Evolutionary conservation across 2,888 invertebrate species (phyloP).

Genomic region (Parthenolecanium corni): DNA sequence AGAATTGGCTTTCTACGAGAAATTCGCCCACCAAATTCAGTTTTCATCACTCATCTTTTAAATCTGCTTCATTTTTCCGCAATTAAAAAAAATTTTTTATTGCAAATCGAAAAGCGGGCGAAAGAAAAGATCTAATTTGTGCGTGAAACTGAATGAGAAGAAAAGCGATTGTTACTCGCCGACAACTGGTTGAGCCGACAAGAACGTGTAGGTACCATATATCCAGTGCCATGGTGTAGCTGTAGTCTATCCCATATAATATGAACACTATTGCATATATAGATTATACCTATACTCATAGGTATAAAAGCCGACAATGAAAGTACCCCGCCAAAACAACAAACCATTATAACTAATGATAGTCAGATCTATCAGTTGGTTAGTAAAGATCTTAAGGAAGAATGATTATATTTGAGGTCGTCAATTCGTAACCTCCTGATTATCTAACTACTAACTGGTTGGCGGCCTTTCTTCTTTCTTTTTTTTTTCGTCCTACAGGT

Average conservation of each 20-base stretch:
- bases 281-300: no score
- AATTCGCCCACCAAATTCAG: no score
- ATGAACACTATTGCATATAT: no score
- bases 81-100: no score
- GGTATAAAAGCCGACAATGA: conserved; percentile 25
- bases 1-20: no score
- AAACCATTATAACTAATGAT: conserved; percentile 30
- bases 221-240: no score
- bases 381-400: conserved; percentile 29
- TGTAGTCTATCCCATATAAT: no score
- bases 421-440: conserved; percentile 28
- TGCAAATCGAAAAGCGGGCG: not conserved
- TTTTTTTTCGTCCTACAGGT: no score
- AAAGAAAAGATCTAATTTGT: conserved; percentile 25
- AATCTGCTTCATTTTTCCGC: no score
- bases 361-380: conserved; percentile 29
- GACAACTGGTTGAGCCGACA: conserved; percentile 27
- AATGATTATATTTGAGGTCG: conserved; percentile 29
- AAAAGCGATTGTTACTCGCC: conserved; percentile 15
- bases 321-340: conserved; percentile 29
- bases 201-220: conserved; percentile 1
- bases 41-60: no score
- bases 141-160: conserved; percentile 15
- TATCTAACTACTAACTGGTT: conserved; percentile 29
- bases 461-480: conserved; percentile 20